phyloP scores from a whole-genome alignment of 2,888 invertebrate species.

The Arctia plantaginis region DNA sequence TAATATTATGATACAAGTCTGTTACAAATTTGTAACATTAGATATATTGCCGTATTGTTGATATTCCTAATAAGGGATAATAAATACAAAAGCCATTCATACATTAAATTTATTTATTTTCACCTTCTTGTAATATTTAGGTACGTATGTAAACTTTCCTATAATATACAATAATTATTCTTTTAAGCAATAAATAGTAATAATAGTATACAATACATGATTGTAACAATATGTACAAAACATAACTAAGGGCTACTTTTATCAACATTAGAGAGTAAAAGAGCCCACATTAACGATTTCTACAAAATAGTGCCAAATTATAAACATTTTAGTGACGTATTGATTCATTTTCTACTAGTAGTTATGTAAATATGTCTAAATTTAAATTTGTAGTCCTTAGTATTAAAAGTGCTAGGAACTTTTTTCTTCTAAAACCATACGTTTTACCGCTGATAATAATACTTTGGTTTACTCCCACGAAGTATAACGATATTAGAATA shows the following conservation, averaged over 20 bases:
- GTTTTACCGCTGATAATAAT: conserved; percentile 60
- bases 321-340: conserved; percentile 40
- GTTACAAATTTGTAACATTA: neutral
- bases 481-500: conserved; percentile 41
- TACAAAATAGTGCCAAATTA: conserved; percentile 49
- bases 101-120: conserved; percentile 51
- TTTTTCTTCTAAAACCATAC: conserved; percentile 64
- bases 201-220: conserved; percentile 64
- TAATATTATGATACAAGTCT: no score
- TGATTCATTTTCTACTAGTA: conserved; percentile 33
- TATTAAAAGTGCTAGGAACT: conserved; percentile 70
- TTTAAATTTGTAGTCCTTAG: conserved; percentile 41
- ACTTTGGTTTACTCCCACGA: conserved; percentile 70
- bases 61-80: neutral
- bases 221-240: conserved; percentile 76
- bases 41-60: neutral
- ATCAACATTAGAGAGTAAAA: conserved; percentile 38
- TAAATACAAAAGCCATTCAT: neutral
- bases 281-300: conserved; percentile 36
- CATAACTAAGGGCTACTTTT: conserved; percentile 41
- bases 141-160: conserved; percentile 71
- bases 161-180: conserved; percentile 63
- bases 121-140: conserved; percentile 59
- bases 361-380: conserved; percentile 43
- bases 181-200: conserved; percentile 77